phyloP scores from a whole-genome alignment of 2,797 vertebrate genomes.

The Chloroceryle inda region DNA sequence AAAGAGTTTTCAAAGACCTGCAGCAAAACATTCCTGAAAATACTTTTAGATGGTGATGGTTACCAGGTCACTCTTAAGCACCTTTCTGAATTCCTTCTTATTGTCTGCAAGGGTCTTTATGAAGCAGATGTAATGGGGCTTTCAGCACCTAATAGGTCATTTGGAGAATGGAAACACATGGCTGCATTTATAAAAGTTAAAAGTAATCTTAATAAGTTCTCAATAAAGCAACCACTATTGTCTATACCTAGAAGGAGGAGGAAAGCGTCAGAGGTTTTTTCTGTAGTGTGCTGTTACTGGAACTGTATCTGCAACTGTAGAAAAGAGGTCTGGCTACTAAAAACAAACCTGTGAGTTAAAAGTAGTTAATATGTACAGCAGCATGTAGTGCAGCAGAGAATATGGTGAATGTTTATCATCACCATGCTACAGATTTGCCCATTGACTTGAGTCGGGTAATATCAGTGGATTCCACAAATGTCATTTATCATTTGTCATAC shows the following conservation, averaged over 20 bases:
- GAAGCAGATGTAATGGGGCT: not conserved
- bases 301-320: not conserved
- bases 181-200: not conserved
- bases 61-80: not conserved
- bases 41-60: not conserved
- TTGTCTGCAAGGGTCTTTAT: not conserved
- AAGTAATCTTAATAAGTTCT: not conserved
- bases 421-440: not conserved
- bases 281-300: not conserved
- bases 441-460: not conserved
- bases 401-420: not conserved
- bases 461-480: not conserved
- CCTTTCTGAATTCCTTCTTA: not conserved
- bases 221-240: not conserved
- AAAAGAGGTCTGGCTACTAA: not conserved
- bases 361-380: not conserved
- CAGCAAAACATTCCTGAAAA: not conserved
- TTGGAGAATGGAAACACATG: rapidly evolving
- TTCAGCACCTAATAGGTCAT: not conserved
- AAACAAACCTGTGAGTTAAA: not conserved
- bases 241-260: not conserved
- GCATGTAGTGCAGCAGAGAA: not conserved
- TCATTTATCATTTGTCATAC: not conserved
- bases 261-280: not conserved
- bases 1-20: not conserved